Evolutionary conservation across 2,888 invertebrate genomes (phyloP), one percentile per base, ranked within the genome.

Genomic region (Heliconius charithonia): DNA sequence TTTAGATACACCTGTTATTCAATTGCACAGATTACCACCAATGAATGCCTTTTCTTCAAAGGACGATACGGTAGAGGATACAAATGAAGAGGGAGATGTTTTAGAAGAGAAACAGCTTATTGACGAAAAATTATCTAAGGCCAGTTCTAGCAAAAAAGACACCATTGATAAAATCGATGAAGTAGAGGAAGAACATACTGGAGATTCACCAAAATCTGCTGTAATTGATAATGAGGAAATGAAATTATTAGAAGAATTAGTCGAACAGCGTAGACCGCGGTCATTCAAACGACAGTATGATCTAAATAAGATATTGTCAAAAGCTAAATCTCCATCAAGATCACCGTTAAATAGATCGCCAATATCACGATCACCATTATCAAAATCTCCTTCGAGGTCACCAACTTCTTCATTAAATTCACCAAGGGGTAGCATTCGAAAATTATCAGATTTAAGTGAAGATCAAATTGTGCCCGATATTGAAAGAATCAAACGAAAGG

Each of bases 21-120:
- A 97, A 29, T 91, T 98, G 51, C 97, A 97, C 89, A 95, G 97
- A 85, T 90, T 98, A 66, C 98, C 98, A 25, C 97, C 97, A 12
- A 96, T 97, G 90, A 97, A 98, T 90, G 97, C 98, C 0, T 98
- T 98, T 89, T 98, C 98, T 3, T 97, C 98, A 37, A 98, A 98
- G 91, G 98, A 98, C 88, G 98, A 98, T 87, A 98, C 98, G 0
- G 97, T 98, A 0, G 98, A 97, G 84, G 96, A 96, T 84, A 96
- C 96, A 80, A 97, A 97, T 83, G 97, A 97, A 87, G 96, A 96
- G 89, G 96, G 95, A 0, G 96, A 95, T 85, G 94, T 96, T 81
- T 89, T 96, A 3, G 96, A 96, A 88, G 96, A 96, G 81, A 96
- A 96, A 85, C 90, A 95, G 0, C 86, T 96, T n/a, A 86, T 93